Conservation (phyloP, 2,888 invertebrate genomes). For the Resseliella maxima region DNA sequence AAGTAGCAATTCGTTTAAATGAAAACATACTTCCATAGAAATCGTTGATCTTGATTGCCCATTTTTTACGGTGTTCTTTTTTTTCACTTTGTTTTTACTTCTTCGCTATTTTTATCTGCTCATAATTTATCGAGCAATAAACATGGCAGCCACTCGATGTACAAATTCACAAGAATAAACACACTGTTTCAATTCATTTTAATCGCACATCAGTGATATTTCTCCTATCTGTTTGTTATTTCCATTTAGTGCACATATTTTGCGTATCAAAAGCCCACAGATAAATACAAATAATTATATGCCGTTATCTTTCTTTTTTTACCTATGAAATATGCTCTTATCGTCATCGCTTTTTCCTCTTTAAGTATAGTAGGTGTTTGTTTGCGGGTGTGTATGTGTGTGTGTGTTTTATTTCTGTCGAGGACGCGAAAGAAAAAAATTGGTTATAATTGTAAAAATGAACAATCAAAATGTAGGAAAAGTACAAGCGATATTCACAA, state of each 20-base stretch:
- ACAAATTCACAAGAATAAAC: background rate
- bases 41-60: conserved; percentile 8
- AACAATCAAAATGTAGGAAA: conserved; percentile 25
- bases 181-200: background rate
- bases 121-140: background rate
- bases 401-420: background rate
- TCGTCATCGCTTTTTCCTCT: too few relatives aligned
- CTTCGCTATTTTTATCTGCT: conserved; percentile 1
- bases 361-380: background rate
- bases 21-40: conserved; percentile 15
- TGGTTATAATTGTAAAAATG: background rate
- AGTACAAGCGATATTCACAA: background rate
- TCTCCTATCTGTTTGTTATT: background rate
- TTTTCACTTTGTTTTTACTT: conserved; percentile 21
- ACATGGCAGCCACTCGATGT: background rate
- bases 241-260: background rate
- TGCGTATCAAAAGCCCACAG: background rate
- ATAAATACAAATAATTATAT: conserved; percentile 23
- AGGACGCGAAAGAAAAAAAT: background rate
- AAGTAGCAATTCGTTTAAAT: background rate
- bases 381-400: background rate
- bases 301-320: conserved; percentile 36
- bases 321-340: background rate
- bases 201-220: background rate
- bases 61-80: conserved; percentile 12